These are phyloP conservation scores for Phalacrocorax pelagicus DNA, from an alignment of 2,113 vertebrate species.

Conservation along the genomic window DNA sequence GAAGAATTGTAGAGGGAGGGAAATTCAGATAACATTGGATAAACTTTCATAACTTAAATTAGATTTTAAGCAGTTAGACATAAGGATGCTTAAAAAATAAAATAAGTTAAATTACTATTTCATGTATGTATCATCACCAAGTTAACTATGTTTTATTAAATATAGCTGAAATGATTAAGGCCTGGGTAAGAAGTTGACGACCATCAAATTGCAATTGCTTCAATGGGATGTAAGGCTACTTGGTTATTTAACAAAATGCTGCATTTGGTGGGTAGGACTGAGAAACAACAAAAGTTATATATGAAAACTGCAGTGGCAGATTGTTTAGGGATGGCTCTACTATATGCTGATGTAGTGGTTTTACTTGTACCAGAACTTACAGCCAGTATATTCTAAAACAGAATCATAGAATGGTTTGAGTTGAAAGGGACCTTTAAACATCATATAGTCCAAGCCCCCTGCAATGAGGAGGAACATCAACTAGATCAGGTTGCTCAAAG, in stretches of 20 bases:
- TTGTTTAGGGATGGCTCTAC: not conserved
- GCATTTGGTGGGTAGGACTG: not conserved
- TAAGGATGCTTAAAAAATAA: not conserved
- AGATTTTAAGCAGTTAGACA: not conserved
- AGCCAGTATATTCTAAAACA: not conserved
- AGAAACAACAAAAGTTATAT: not conserved
- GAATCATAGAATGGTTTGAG: too few relatives aligned
- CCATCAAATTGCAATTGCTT: not conserved
- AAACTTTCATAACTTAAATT: not conserved
- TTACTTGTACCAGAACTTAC: fast-evolving
- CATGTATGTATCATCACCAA: not conserved
- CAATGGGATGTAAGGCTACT: not conserved
- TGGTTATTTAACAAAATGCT: not conserved
- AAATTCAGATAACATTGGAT: not conserved
- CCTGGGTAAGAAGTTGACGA: not conserved
- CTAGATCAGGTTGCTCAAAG: too few relatives aligned
- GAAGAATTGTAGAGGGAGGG: not conserved
- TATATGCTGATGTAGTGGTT: not conserved
- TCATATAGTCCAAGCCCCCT: too few relatives aligned
- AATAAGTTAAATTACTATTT: not conserved
- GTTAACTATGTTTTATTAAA: not conserved
- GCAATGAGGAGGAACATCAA: too few relatives aligned
- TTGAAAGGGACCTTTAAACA: too few relatives aligned
- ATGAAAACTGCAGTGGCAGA: not conserved
- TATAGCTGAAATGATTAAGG: not conserved